Base-by-base conservation (phyloP, 2,888 invertebrate species). In the Steinernema scapterisci region DNA sequence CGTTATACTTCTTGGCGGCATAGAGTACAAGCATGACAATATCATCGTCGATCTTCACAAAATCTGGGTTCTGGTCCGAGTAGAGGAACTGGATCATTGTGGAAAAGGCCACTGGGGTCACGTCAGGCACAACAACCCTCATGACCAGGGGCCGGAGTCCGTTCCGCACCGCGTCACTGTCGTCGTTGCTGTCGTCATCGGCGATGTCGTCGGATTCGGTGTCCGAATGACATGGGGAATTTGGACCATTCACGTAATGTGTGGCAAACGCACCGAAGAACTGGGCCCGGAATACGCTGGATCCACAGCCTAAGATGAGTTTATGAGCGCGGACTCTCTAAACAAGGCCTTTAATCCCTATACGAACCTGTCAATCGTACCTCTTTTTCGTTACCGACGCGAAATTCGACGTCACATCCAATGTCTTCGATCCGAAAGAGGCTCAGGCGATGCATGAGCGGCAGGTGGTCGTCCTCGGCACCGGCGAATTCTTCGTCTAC, bases 1-100 rank as follows among this genome's bases (percentile, higher is more conserved):
- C 74, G 43, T 75, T 21, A 70, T 80, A 80, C 73, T 80, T 80
- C 51, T 80, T 80, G 63, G 82, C 81, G 13, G 80, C 82, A 73
- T 80, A 80, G 23, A 80, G 82, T 13, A 76, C 75, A 19, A 81
- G 72, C 80, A 80, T 80, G 21, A 80, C 82, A 70, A 81, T 80
- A 45, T 80, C 75, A n/a, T 80, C 81, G 44, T 74, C 80, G 31
- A 80, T 63, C 43, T 79, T 71, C 19, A 73, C 70, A n/a, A 63
- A 31, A 13, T 63, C 63, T 1, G 63, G 38, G 31, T 63, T 63
- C 38, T 63, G 63, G 63, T 63, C 63, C 16, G 63, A 63, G 19
- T 63, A 63, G 16, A 63, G 31, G 27, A 63, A 63, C 19, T 63
- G 75, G 25, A 43, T 75, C 74, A 77, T 75, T 38, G 79, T 81